These are phyloP conservation scores for Epinephelus malabaricus DNA, from an alignment of 2,797 vertebrate species.

Conservation along the genomic window DNA sequence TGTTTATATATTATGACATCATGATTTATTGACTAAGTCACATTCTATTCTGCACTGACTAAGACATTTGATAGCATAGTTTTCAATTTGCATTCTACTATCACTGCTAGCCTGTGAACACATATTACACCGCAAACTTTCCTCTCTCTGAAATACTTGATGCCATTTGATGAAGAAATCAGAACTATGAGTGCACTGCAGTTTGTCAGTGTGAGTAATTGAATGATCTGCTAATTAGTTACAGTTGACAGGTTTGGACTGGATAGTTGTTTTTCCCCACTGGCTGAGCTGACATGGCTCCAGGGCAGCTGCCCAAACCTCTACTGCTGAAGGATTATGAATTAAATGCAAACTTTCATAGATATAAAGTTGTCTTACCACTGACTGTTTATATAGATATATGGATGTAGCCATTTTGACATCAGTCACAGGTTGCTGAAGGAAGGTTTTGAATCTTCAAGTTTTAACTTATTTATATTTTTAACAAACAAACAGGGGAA, in stretches of 20 bases:
- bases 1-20: not conserved
- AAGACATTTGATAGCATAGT: not conserved
- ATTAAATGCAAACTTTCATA: not conserved
- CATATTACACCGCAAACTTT: not conserved
- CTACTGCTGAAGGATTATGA: not conserved
- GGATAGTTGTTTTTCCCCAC: not conserved
- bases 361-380: not conserved
- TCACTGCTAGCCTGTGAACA: not conserved
- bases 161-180: not conserved
- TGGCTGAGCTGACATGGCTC: not conserved
- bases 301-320: not conserved
- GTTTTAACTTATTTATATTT: not conserved
- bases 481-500: not conserved
- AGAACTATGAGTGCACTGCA: not conserved
- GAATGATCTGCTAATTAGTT: constrained; percentile 1
- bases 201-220: not conserved
- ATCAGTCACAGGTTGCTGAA: not conserved
- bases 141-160: not conserved
- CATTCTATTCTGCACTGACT: not conserved
- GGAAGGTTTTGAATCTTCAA: not conserved
- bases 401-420: not conserved
- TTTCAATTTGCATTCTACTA: not conserved
- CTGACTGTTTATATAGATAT: not conserved
- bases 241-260: constrained; percentile 3
- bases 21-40: not conserved